phyloP scores from a whole-genome alignment of 1,140 invertebrate species.

The Micrasema longulum region DNA sequence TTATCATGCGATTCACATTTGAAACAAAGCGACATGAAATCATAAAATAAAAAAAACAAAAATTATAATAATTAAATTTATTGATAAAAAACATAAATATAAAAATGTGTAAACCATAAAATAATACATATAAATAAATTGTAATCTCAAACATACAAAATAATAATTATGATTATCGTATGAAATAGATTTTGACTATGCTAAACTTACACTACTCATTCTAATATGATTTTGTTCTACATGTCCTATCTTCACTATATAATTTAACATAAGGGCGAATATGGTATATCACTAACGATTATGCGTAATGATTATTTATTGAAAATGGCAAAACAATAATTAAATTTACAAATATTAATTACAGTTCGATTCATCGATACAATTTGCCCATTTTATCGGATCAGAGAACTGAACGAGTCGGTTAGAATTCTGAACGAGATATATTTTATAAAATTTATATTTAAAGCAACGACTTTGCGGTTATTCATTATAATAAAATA shows the following conservation, averaged over 20 bases:
- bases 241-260: no score
- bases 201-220: slow-evolving; percentile 14
- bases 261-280: no score
- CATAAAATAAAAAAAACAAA: slow-evolving; percentile 13
- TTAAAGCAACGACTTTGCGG: no score
- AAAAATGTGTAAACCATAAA: slow-evolving; percentile 27
- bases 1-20: no score
- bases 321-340: slow-evolving; percentile 17
- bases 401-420: no score
- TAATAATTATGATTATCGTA: slow-evolving; percentile 6
- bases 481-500: no score
- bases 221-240: slow-evolving; percentile 6
- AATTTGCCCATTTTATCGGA: no score
- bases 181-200: slow-evolving; percentile 1
- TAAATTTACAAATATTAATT: slow-evolving; percentile 18
- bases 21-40: no score
- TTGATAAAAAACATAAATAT: slow-evolving; percentile 34
- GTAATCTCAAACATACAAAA: slow-evolving; percentile 16
- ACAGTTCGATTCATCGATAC: slow-evolving; percentile 1
- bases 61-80: slow-evolving; percentile 13
- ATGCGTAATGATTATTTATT: slow-evolving; percentile 2
- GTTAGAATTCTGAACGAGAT: no score
- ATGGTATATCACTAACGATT: slow-evolving; percentile 23
- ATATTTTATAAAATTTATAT: no score
- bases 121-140: slow-evolving; percentile 26